Evolutionary conservation across 2,797 vertebrate genomes (phyloP), one percentile per base, ranked within the genome.

Genomic region (Xerus rutilus): DNA sequence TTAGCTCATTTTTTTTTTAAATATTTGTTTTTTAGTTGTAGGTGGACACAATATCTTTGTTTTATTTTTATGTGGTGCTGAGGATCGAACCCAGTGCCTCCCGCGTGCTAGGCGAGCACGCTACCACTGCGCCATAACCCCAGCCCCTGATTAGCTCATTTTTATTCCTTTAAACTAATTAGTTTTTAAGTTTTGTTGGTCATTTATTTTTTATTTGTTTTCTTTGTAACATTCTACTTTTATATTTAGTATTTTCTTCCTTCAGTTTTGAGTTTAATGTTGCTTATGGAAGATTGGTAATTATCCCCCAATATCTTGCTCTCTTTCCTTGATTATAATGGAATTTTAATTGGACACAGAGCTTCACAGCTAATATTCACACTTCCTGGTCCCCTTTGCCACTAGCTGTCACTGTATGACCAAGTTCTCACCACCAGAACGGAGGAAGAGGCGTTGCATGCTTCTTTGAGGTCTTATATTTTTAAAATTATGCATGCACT

Each of bases 281-380:
- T 70, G 54, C 25, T 73, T 86, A 65, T 84, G n/a, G 17, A 59
- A 86, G 8, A 43, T 20, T 81, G 57, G 45, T 65, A 81, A 79
- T 86, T 65, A 35, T 57, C 67, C 30, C 79, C 30, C 73, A 73
- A 57, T 54, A 64, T 65, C 28, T 72, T 85, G 54, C 54, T 89
- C 28, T 13, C 39, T 65, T 85, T 89, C 47, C 78, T 93, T 93
- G 32, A 45, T 57, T 82, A 74, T 82, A 64, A 76, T 3, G 32
- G 35, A 83, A 23, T 82, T 91, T 69, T 91, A 96, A 91, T 74
- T 93, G 39, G 49, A 91, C 76, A 76, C 32, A 59, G 32, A 39
- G n/a, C 20, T 93, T 91, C 69, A 23, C 52, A 43, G 47, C 81
- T 90, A 59, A 90, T 86, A 84, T 69, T 39, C 30, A 69, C 32